Percentiles rank a stretch among this genome's conserved stretches.
Evolutionary conservation across 2,797 vertebrate species (phyloP).

Genomic region (Ctenochaetus hawaiiensis): DNA sequence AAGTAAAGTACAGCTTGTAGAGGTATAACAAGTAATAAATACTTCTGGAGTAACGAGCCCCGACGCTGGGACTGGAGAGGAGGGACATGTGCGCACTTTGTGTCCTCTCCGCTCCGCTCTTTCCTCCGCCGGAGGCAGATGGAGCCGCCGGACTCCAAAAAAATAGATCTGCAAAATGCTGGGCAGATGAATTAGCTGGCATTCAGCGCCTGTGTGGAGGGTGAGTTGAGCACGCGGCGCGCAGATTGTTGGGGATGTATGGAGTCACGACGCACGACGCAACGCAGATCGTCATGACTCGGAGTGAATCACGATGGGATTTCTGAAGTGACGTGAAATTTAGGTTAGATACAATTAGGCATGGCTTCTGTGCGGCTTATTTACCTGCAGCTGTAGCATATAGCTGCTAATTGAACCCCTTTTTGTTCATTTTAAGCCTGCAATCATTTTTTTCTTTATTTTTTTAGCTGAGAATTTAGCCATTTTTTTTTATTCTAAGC

Average conservation of each 20-base stretch:
- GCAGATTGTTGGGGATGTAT: conserved; percentile 51
- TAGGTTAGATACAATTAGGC: conserved; percentile 67
- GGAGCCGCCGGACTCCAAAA: conserved; percentile 48
- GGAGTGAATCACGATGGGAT: conserved; percentile 77
- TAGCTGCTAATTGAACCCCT: neutral
- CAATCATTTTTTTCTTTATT: neutral
- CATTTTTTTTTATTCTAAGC: neutral
- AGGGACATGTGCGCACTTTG: conserved; percentile 45
- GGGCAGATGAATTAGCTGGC: conserved; percentile 52
- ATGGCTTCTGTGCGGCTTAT: conserved; percentile 50
- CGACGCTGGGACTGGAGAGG: conserved; percentile 21
- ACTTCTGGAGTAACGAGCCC: conserved; percentile 34
- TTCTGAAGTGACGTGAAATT: conserved; percentile 80
- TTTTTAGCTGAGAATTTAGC: neutral
- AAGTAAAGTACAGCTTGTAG: neutral
- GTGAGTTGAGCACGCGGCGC: conserved; percentile 37
- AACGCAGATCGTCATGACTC: conserved; percentile 77
- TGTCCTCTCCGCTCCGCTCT: no score
- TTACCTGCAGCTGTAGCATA: conserved; percentile 31
- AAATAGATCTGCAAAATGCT: conserved; percentile 28
- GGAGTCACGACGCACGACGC: conserved; percentile 84
- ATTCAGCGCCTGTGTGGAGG: conserved; percentile 54
- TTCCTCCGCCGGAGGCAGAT: conserved; percentile 54
- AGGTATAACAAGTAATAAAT: conserved; percentile 3
- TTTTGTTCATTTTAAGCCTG: neutral